A percentile compares a stretch with the other conserved stretches of the same genome.
Evolutionary conservation across 2,113 vertebrate genomes (phyloP).

Genomic region (Dromiciops gliroides): DNA sequence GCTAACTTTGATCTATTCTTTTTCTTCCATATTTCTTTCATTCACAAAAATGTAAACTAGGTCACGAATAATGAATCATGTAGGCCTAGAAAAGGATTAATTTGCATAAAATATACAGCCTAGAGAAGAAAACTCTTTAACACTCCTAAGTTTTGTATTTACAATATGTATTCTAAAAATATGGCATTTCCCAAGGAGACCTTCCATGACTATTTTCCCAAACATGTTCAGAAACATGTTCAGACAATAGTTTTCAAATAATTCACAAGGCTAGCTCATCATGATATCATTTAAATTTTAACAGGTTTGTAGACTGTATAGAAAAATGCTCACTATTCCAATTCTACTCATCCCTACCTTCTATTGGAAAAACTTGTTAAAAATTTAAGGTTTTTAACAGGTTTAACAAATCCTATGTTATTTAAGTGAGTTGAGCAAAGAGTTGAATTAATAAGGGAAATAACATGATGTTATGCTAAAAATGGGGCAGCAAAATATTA

Average conservation of each 20-base stretch:
- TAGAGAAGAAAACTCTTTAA: background rate
- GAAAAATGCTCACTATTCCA: background rate
- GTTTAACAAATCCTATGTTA: background rate
- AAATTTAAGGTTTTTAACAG: no score
- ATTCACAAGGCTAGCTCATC: background rate
- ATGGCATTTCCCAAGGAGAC: background rate
- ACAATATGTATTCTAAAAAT: background rate
- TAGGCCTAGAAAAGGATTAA: background rate
- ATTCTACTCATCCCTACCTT: background rate
- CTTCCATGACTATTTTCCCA: background rate
- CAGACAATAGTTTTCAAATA: background rate
- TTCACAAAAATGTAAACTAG: background rate
- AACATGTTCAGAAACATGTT: background rate
- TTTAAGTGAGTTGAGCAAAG: background rate
- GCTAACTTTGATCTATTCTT: background rate
- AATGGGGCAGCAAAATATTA: background rate
- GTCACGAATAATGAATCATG: background rate
- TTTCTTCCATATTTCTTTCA: background rate
- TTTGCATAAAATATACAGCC: background rate
- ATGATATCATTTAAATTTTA: background rate
- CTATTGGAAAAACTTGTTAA: no score
- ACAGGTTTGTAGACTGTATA: background rate
- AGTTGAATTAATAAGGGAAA: background rate
- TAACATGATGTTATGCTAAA: background rate
- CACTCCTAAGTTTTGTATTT: background rate